These are phyloP conservation scores for Agrypnia vestita DNA, from an alignment of 1,140 invertebrate species.

Conservation along the genomic window DNA sequence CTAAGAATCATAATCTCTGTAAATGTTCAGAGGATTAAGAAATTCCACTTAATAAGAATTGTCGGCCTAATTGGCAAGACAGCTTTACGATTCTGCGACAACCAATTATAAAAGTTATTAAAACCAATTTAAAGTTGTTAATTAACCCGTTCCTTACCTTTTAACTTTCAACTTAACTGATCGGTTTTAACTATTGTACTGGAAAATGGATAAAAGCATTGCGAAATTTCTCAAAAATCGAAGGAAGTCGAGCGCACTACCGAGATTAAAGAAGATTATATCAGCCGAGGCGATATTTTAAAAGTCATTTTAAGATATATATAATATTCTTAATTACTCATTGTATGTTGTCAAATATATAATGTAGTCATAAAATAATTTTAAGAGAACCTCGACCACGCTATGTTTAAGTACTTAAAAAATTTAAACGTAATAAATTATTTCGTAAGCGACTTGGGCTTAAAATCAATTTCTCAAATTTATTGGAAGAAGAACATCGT, in stretches of 20 bases:
- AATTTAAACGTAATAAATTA: too few species aligned
- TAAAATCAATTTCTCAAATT: too few species aligned
- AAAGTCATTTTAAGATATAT: too few species aligned
- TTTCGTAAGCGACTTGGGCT: too few species aligned
- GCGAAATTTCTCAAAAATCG: background rate
- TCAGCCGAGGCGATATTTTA: background rate
- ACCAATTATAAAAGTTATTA: conserved; percentile 10
- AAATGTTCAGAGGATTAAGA: too few species aligned
- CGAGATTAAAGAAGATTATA: conserved; percentile 7
- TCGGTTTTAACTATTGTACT: conserved; percentile 13
- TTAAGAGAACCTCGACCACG: too few species aligned
- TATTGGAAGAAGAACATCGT: too few species aligned
- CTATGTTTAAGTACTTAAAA: too few species aligned
- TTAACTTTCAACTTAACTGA: background rate
- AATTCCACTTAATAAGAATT: background rate
- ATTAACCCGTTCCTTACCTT: background rate
- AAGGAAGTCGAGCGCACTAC: background rate
- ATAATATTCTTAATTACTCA: too few species aligned
- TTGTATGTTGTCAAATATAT: too few species aligned
- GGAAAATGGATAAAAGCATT: conserved; percentile 3
- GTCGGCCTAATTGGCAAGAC: background rate
- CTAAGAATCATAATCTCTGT: too few species aligned
- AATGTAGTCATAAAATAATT: too few species aligned
- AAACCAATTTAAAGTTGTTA: conserved; percentile 6
- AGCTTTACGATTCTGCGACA: background rate